Evolutionary conservation across 2,888 invertebrate genomes (phyloP).

Genomic region (Cheilosia soror): DNA sequence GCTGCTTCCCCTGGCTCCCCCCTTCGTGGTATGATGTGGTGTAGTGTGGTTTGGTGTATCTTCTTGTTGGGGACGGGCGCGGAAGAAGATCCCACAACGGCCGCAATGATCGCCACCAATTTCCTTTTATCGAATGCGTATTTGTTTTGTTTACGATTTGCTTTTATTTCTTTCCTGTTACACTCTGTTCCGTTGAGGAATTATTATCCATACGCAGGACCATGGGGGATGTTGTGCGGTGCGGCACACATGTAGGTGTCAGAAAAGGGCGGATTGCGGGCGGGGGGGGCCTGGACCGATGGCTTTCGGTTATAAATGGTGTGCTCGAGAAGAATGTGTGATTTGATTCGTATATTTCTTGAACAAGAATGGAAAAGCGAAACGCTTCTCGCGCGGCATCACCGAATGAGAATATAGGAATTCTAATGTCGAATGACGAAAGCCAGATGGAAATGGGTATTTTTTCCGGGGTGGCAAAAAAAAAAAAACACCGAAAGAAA

Average conservation of each 20-base stretch:
- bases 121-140: constrained; percentile 58
- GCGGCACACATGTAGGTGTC: constrained; percentile 34
- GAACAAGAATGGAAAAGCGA: neutral
- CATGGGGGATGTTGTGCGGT: neutral
- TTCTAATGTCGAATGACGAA: constrained; percentile 47
- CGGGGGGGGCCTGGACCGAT: neutral
- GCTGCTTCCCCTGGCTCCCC: too few relatives aligned
- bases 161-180: constrained; percentile 33
- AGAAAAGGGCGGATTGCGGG: constrained; percentile 21
- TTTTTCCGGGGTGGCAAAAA: constrained; percentile 27
- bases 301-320: constrained; percentile 17
- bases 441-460: constrained; percentile 43
- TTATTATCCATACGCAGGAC: neutral
- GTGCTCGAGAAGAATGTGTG: constrained; percentile 17
- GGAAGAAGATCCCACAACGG: neutral
- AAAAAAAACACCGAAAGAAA: constrained; percentile 8
- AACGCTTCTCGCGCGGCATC: neutral
- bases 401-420: neutral
- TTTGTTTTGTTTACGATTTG: constrained; percentile 63
- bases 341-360: constrained; percentile 20
- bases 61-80: neutral
- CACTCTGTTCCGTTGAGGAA: constrained; percentile 14
- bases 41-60: neutral
- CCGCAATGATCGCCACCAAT: constrained; percentile 34
- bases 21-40: neutral